These are phyloP conservation scores for Xenentodon cancila DNA, from an alignment of 2,797 vertebrate species.

Conservation along the genomic window DNA sequence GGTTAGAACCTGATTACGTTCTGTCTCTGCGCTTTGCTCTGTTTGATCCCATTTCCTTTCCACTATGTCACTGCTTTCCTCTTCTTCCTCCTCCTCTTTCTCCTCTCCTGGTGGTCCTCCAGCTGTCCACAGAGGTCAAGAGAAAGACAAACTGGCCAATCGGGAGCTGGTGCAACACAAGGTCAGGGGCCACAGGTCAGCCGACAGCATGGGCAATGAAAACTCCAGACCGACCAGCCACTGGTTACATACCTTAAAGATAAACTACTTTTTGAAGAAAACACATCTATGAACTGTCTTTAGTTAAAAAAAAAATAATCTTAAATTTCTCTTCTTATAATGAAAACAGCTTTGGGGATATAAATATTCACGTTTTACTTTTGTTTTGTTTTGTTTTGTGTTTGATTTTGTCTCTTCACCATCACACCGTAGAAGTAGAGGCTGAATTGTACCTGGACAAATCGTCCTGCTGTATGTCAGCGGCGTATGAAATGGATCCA, in stretches of 20 bases:
- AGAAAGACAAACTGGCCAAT: constrained; percentile 63
- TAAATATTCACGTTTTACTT: background rate
- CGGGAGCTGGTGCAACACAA: constrained; percentile 59
- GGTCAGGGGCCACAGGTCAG: constrained; percentile 69
- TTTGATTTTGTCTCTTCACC: background rate
- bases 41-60: background rate
- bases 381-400: no score
- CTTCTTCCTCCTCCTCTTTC: constrained; percentile 8
- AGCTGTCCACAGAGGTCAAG: constrained; percentile 49
- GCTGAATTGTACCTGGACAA: constrained; percentile 51
- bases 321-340: background rate
- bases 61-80: background rate
- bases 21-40: background rate
- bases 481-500: constrained; percentile 61
- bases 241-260: constrained; percentile 36
- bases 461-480: constrained; percentile 52
- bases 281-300: background rate
- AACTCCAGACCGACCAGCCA: constrained; percentile 48
- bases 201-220: constrained; percentile 58
- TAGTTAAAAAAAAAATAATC: constrained; percentile 11
- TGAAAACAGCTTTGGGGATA: background rate
- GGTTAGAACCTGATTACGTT: background rate
- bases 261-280: constrained; percentile 42
- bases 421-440: background rate
- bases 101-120: constrained; percentile 63